These are phyloP conservation scores for Trilocha varians DNA, from an alignment of 2,888 invertebrate species.

Conservation along the genomic window DNA sequence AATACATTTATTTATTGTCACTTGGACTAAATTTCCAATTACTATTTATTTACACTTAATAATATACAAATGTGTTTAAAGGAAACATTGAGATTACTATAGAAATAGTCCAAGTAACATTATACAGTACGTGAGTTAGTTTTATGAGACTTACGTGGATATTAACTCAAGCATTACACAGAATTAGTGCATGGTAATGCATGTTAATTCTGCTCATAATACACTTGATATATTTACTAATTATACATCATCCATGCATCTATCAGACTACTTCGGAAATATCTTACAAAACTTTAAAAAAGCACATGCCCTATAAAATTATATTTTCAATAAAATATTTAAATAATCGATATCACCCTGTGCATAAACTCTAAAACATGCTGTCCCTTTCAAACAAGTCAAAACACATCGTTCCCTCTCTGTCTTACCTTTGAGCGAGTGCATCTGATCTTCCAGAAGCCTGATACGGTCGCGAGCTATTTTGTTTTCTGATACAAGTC, in stretches of 20 bases:
- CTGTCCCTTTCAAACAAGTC: neutral
- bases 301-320: neutral
- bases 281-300: neutral
- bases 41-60: too few relatives aligned
- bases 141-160: slow-evolving; percentile 24
- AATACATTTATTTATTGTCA: slow-evolving; percentile 16
- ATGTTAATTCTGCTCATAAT: slow-evolving; percentile 34
- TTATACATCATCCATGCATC: neutral
- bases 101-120: slow-evolving; percentile 3
- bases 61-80: too few relatives aligned
- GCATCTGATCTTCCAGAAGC: slow-evolving; percentile 84
- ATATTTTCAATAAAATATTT: too few relatives aligned
- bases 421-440: slow-evolving; percentile 81
- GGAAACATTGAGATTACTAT: too few relatives aligned
- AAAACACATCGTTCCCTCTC: neutral
- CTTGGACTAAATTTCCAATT: slow-evolving; percentile 4
- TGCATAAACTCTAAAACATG: neutral
- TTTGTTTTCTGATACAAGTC: slow-evolving; percentile 87
- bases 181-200: slow-evolving; percentile 58
- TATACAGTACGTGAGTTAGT: slow-evolving; percentile 28
- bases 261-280: neutral
- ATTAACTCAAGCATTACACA: slow-evolving; percentile 44
- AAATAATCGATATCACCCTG: neutral
- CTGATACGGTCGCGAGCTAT: slow-evolving; percentile 83
- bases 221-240: neutral